Base-by-base conservation (phyloP, 1,140 invertebrate genomes). In the Nomia melanderi region DNA sequence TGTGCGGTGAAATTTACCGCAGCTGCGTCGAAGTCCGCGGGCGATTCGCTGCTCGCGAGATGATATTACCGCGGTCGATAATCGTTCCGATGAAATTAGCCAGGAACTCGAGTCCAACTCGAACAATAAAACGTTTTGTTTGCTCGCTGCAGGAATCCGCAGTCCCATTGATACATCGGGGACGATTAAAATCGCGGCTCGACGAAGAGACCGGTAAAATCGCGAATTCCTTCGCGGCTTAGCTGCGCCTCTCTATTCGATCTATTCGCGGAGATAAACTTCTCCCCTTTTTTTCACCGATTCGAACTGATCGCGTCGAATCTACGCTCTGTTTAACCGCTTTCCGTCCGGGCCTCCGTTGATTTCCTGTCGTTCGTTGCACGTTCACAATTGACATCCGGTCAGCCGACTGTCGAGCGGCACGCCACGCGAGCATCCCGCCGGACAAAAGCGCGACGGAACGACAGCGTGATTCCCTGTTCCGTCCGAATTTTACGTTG, bases 311-410 rank as follows among this genome's bases (percentile, higher is more conserved):
- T 81, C 9, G 59, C 41, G 39, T 29, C 41, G 65, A 62, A 50
- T 57, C 17, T 72, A 84, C 79, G 83, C 79, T 84, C 82, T 82
- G 83, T 82, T 85, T 84, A 85, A 84, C 79, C 39, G 64, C 79
- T 79, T 85, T 82, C 83, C 84, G 79, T 85, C 77, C 82, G 82
- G 72, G 25, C 29, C 41, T 39, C 41, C 41, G 69, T 67, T 59
- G 79, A 84, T 79, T 85, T 85, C 84, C 84, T 75, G 84, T 78
- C 76, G 59, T 27, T 29, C 78, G 71, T 54, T 69, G 77, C 54
- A 9, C 82, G 41, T 74, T 75, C 74, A 85, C 82, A 84, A 83
- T 83, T 75, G 54, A 82, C 82, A 82, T 83, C 82, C 82, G 82
- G 75, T 20, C 63, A 44, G n/a, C 29, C 56, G 60, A 65, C 11